Evolutionary conservation across 1,140 invertebrate species (phyloP).

Genomic region (Drosophila asahinai): DNA sequence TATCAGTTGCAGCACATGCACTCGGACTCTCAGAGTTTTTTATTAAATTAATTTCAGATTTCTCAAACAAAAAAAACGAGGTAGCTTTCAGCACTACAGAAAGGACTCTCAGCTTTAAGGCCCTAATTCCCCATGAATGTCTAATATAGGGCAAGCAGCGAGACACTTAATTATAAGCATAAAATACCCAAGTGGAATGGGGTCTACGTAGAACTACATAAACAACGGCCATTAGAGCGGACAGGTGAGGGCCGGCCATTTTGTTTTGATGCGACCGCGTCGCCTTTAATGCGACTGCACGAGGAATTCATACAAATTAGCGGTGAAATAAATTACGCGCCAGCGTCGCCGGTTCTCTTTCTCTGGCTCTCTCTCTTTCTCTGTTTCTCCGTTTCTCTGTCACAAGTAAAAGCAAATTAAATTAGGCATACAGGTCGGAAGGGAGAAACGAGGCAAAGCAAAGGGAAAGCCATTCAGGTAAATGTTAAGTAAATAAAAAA

Average conservation of each 20-base stretch:
- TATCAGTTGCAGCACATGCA: slow-evolving; percentile 25
- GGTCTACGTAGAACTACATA: slow-evolving; percentile 38
- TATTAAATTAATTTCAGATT: slow-evolving; percentile 9
- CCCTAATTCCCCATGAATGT: not conserved
- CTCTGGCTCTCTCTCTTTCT: not conserved
- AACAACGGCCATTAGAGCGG: slow-evolving; percentile 57
- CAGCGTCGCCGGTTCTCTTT: slow-evolving; percentile 22
- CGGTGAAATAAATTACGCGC: slow-evolving; percentile 71
- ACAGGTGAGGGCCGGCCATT: slow-evolving; percentile 56
- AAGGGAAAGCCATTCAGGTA: slow-evolving; percentile 37
- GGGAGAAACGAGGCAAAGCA: slow-evolving; percentile 6
- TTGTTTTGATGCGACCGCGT: slow-evolving; percentile 57
- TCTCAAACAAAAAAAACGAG: not conserved
- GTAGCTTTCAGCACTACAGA: not conserved
- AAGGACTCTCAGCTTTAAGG: slow-evolving; percentile 23
- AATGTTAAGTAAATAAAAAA: slow-evolving; percentile 61
- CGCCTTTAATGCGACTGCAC: slow-evolving; percentile 54
- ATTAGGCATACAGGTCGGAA: slow-evolving; percentile 44
- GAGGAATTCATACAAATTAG: slow-evolving; percentile 78
- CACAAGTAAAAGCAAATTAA: slow-evolving; percentile 55
- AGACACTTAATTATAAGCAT: slow-evolving; percentile 78
- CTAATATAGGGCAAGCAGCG: slow-evolving; percentile 38
- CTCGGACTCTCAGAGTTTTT: not conserved
- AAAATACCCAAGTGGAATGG: slow-evolving; percentile 39
- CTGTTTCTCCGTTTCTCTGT: not conserved